Evolutionary conservation across 2,797 vertebrate genomes (phyloP), one percentile per base, ranked within the genome.

Genomic region (Antrozous pallidus): DNA sequence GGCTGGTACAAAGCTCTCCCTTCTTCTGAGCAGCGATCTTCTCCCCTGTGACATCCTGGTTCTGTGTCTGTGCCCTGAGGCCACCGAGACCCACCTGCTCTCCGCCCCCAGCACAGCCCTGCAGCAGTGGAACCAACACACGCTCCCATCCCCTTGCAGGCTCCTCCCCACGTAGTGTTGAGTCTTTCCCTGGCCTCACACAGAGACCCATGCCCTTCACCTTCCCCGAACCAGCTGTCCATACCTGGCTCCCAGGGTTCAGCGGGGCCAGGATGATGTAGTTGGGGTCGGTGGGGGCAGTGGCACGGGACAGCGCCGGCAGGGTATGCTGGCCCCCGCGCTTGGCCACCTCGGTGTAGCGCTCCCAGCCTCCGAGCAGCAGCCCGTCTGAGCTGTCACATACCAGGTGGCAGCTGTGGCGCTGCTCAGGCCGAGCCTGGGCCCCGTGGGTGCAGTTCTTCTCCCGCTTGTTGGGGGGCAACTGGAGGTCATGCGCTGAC

Each of bases 181-280:
- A 79, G 31, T 49, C 49, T 33, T 67, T 36, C 82, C 61, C 65
- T 33, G 80, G 45, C 78, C 74, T 94, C 49, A n/a, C 58, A 47
- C 17, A 6, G 86, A 65, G 20, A 51, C 85, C 82, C 88, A 11
- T 1, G 31, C 63, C 54, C 91, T 70, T 70, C 42, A 13, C 17
- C 70, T 54, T 18, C 33, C 26, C n/a, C 1, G 1, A 11, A 11
- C 54, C 61, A 24, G 77, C 56, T 12, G 33, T 74, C 54, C 98
- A 79, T 99, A 99, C 99, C 99, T 99, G 99, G 98, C 99, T 99
- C 97, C 99, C 99, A 0, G 99, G 98, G 81, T 99, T 99, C 98
- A 99, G 97, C 20, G 99, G 99, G 0, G 99, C 98, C 87, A 99
- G 98, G 97, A 99, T 99, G 98, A 99, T 99, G 97, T 99, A 99